Conservation (phyloP, 2,888 invertebrate genomes). For the Spatulosminthurus flaviceps region DNA sequence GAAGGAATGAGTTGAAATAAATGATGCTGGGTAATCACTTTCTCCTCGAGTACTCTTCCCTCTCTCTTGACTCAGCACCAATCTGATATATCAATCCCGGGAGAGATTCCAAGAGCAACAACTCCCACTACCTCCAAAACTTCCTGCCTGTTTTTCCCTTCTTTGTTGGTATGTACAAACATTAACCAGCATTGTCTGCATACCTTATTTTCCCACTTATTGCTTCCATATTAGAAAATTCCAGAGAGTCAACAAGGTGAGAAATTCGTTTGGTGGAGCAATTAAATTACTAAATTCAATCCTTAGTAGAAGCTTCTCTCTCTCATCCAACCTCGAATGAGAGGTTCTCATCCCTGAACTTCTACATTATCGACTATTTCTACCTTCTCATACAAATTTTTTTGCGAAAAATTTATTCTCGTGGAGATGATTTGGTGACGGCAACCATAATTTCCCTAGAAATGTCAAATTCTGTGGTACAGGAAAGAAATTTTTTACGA, state of each 20-base stretch:
- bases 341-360: no score
- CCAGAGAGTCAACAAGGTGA: constrained; percentile 59
- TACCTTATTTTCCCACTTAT: background rate
- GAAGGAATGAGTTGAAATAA: constrained; percentile 35
- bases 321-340: no score
- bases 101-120: background rate
- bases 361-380: no score
- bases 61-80: background rate
- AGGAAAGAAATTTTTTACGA: no score
- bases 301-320: background rate
- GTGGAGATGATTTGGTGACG: no score
- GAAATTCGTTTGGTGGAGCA: constrained; percentile 47
- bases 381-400: no score
- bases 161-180: no score
- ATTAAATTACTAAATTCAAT: constrained; percentile 39
- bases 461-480: no score
- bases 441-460: no score
- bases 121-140: background rate
- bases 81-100: background rate
- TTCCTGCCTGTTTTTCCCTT: background rate
- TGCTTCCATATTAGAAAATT: constrained; percentile 56
- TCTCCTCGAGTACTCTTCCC: constrained; percentile 27
- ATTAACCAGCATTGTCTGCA: no score
- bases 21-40: constrained; percentile 27
- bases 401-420: no score